Base-by-base conservation (phyloP, 2,113 vertebrate genomes). In the Pao palembangensis region DNA sequence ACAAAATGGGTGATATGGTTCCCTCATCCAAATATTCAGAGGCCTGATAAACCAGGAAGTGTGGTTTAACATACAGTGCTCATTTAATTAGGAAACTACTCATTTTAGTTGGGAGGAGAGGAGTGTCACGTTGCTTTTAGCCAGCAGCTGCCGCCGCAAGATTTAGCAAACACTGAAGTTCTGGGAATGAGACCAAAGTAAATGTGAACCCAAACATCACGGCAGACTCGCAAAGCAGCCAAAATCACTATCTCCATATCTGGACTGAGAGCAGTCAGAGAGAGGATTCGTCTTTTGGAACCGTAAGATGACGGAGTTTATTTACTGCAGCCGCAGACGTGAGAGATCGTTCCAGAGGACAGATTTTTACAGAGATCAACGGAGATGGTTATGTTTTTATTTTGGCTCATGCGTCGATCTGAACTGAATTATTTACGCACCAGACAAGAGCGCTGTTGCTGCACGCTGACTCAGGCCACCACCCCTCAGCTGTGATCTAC, bases 131-230 rank as follows among this genome's bases (percentile, higher is more conserved):
- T 13, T 64, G 60, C 51, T 61, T 65, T 64, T 64, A 67, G 58
- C 54, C 55, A 42, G 61, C 47, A 61, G 71, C 57, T 60, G 47
- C 18, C 25, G 28, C 61, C 56, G 23, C n/a, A 58, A 70, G 44
- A 65, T 67, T 69, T 51, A 64, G 34, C 58, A 58, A 67, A 65
- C 52, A 61, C 34, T 68, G 42, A 64, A 75, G 69, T 69, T 61
- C 75, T 63, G 56, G 75, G 71, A 79, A 61, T 53, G 19, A 28
- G 62, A 73, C 76, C 76, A 82, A 83, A 55, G 55, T 74, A 71
- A 74, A 80, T 63, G 69, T 51, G 58, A 75, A 71, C 50, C 50
- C 52, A 69, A 76, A 53, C 46, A 59, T 31, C 53, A 50, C 38
- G 42, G 57, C 19, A 51, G 71, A 81, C 13, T 23, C 18, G 31